Percentiles rank a stretch among this genome's conserved stretches.
phyloP scores from a whole-genome alignment of 2,888 invertebrate genomes.

The Eudasyphora cyanicolor region DNA sequence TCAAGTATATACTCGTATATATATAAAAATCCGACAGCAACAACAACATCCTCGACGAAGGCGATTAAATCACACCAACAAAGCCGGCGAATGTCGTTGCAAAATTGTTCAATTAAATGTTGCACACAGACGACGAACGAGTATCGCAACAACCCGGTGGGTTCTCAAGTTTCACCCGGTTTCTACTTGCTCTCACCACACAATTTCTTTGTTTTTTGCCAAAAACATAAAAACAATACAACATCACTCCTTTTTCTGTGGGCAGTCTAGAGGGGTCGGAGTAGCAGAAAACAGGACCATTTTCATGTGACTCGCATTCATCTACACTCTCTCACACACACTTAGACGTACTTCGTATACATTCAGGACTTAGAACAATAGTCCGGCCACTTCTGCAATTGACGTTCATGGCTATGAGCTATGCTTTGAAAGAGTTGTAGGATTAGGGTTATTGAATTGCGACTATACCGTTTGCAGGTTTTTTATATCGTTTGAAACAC shows the following conservation, averaged over 20 bases:
- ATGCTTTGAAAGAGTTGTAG: no score
- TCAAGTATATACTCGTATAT: background rate
- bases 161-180: no score
- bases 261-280: background rate
- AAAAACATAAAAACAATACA: background rate
- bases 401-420: conserved; percentile 4
- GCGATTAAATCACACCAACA: conserved; percentile 56
- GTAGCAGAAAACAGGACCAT: background rate
- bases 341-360: background rate
- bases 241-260: background rate
- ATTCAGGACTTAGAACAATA: conserved; percentile 14
- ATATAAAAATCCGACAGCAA: background rate
- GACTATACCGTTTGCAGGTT: no score
- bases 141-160: no score
- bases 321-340: background rate
- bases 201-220: background rate
- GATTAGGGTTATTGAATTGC: no score
- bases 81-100: conserved; percentile 49
- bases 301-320: background rate
- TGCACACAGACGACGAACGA: conserved; percentile 42
- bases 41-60: conserved; percentile 49
- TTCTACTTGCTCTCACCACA: background rate
- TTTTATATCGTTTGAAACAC: no score
- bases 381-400: conserved; percentile 5
- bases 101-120: conserved; percentile 64